These are phyloP conservation scores for Falco berigora DNA, from an alignment of 2,797 vertebrate genomes.

Conservation along the genomic window DNA sequence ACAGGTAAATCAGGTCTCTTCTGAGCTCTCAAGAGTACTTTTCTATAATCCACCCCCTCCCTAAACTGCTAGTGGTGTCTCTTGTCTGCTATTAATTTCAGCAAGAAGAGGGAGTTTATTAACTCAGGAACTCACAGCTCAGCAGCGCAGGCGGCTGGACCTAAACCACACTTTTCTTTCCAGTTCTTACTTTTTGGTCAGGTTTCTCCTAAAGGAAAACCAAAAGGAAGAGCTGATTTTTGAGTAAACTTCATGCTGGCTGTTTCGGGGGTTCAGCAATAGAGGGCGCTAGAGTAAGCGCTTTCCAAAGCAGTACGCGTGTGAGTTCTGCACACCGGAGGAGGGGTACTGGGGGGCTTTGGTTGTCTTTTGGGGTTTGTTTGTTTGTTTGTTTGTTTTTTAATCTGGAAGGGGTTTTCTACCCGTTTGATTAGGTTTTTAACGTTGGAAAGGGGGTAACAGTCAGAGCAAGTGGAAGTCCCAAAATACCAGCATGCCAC, in stretches of 20 bases:
- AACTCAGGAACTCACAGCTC: background rate
- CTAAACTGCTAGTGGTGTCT: background rate
- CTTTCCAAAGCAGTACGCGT: background rate
- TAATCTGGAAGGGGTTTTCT: background rate
- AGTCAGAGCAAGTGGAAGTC: background rate
- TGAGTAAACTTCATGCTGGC: background rate
- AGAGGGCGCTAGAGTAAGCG: slow-evolving; percentile 46
- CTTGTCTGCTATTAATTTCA: background rate
- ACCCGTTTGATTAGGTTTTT: background rate
- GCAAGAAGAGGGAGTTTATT: background rate
- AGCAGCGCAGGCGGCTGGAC: fast-evolving
- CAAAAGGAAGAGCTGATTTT: background rate
- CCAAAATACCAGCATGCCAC: background rate
- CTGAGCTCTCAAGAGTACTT: background rate
- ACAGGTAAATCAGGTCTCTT: background rate
- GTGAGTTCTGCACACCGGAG: background rate
- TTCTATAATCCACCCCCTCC: background rate
- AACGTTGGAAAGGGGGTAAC: background rate
- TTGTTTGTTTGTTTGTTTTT: background rate
- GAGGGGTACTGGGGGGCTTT: background rate
- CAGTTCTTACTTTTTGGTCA: background rate
- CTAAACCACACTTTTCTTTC: background rate
- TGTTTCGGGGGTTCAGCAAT: background rate
- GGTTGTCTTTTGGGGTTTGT: no score
- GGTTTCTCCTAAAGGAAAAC: background rate